phyloP scores from a whole-genome alignment of 2,888 invertebrate genomes.

The Athripsodes cinereus region DNA sequence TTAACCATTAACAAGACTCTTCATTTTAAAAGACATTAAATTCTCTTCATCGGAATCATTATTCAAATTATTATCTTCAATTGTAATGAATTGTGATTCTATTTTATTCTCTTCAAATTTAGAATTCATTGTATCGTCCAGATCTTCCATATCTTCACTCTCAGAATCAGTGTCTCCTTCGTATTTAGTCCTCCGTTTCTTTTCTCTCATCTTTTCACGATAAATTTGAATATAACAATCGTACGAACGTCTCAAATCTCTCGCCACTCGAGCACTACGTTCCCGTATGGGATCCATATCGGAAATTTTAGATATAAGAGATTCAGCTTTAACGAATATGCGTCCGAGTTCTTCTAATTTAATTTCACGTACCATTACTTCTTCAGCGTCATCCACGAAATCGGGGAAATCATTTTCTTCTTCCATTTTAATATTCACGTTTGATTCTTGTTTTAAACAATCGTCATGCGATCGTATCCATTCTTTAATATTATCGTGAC shows the following conservation, averaged over 20 bases:
- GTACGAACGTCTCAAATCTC: constrained; percentile 7
- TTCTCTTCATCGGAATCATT: background rate
- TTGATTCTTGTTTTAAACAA: background rate
- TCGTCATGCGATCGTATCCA: background rate
- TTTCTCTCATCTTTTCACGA: constrained; percentile 7
- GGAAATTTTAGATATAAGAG: background rate
- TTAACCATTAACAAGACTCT: background rate
- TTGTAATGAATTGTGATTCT: background rate
- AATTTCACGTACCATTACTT: constrained; percentile 3
- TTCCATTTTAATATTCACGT: background rate
- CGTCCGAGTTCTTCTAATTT: constrained; percentile 6
- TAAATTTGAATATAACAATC: constrained; percentile 8
- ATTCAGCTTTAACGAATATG: background rate
- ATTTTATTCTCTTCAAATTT: background rate
- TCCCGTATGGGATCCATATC: constrained; percentile 11
- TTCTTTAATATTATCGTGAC: background rate
- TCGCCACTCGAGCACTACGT: constrained; percentile 4
- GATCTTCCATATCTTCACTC: background rate
- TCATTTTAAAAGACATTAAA: background rate
- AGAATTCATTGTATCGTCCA: background rate
- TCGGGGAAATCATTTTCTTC: background rate
- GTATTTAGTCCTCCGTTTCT: background rate
- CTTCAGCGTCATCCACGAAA: background rate
- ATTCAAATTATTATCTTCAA: background rate
- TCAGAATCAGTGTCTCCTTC: background rate